A percentile compares a stretch with the other conserved stretches of the same genome.
These are phyloP conservation scores for Pygocentrus nattereri DNA, from an alignment of 2,797 vertebrate species.

Conservation along the genomic window DNA sequence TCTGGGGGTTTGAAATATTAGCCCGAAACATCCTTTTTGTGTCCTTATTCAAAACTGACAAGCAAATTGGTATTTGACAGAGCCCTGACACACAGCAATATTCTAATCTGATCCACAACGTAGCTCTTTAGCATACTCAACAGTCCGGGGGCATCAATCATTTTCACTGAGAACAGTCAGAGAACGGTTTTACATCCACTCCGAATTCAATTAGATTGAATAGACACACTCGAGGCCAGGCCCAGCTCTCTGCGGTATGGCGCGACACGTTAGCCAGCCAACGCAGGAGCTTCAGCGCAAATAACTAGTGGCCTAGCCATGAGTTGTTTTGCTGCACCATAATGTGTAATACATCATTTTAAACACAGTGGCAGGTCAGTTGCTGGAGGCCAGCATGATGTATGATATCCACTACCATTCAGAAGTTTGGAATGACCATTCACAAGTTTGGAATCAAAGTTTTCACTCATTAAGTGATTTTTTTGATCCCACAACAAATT, in stretches of 20 bases:
- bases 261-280: slow-evolving; percentile 18
- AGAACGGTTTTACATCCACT: slow-evolving; percentile 37
- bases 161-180: slow-evolving; percentile 33
- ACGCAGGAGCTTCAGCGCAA: slow-evolving; percentile 11
- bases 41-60: slow-evolving; percentile 34
- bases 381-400: slow-evolving; percentile 19
- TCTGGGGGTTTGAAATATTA: slow-evolving; percentile 20
- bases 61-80: slow-evolving; percentile 20
- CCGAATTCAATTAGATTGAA: slow-evolving; percentile 44
- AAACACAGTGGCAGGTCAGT: slow-evolving; percentile 35
- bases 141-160: slow-evolving; percentile 37
- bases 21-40: slow-evolving; percentile 20
- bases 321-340: slow-evolving; percentile 21
- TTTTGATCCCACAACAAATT: too few relatives aligned
- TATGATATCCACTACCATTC: neutral
- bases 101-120: slow-evolving; percentile 41
- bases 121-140: slow-evolving; percentile 43
- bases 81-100: slow-evolving; percentile 25
- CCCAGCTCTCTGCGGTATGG: slow-evolving; percentile 24
- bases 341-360: slow-evolving; percentile 31
- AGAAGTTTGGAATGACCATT: neutral
- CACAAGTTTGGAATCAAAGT: neutral
- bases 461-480: too few relatives aligned
- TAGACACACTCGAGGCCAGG: slow-evolving; percentile 16
- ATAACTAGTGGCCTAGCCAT: slow-evolving; percentile 26